phyloP scores from a whole-genome alignment of 1,140 invertebrate species.

The Cydia pomonella region DNA sequence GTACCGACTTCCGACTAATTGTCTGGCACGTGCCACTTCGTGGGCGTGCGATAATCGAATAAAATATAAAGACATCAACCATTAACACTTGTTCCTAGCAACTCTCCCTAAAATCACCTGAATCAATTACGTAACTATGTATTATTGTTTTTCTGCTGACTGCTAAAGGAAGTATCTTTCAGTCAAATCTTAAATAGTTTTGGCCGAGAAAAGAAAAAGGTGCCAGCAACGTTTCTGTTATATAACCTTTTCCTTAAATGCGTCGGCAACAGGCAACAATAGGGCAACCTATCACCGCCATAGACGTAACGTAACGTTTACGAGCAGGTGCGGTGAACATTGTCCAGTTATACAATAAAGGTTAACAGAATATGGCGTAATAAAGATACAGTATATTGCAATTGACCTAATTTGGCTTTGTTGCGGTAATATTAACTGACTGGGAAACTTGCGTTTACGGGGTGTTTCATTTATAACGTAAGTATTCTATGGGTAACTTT shows the following conservation, averaged over 20 bases:
- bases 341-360: conserved; percentile 30
- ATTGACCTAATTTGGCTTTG: conserved; percentile 26
- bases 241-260: conserved; percentile 11
- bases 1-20: too few relatives aligned
- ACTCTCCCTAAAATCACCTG: too few relatives aligned
- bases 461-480: too few relatives aligned
- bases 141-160: too few relatives aligned
- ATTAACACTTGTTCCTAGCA: too few relatives aligned
- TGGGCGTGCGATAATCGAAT: too few relatives aligned
- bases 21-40: too few relatives aligned
- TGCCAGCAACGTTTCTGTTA: neutral
- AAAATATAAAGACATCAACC: too few relatives aligned
- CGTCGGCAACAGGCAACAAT: conserved; percentile 22
- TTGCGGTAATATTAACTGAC: conserved; percentile 1
- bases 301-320: conserved; percentile 26
- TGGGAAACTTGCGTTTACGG: neutral
- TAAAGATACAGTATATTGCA: conserved; percentile 29
- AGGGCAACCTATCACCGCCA: conserved; percentile 10
- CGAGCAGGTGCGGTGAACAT: conserved; percentile 18
- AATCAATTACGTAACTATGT: too few relatives aligned
- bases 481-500: neutral
- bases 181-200: too few relatives aligned
- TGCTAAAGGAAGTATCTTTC: too few relatives aligned
- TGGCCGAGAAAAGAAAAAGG: neutral
- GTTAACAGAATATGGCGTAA: conserved; percentile 24